Base-by-base conservation (phyloP, 2,797 vertebrate species). In the Apogon hyalosoma region DNA sequence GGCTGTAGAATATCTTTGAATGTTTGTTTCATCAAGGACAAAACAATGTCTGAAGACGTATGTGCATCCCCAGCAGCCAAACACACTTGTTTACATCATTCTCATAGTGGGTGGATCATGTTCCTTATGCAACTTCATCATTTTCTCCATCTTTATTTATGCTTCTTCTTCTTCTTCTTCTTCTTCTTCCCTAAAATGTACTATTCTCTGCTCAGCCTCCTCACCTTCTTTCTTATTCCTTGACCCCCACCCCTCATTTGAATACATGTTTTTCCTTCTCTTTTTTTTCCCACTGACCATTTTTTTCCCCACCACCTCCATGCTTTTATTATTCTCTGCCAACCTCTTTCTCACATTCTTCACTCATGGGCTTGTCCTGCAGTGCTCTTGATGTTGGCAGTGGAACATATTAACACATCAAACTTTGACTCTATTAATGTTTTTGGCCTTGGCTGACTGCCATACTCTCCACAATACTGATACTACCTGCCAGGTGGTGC, bases 321-420 rank as follows among this genome's bases (percentile, higher is more conserved):
- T 59, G 57, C 11, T 69, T 48, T 46, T 50, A 10, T 50, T 49
- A 52, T 45, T 43, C 52, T 54, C 40, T 65, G 41, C 59, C 46
- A 68, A 36, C 39, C 13, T 45, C 58, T 41, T 31, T 11, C 28
- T 40, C 38, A 48, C 57, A 31, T 62, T 78, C 69, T 64, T 24
- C 46, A 56, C 47, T 68, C 80, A 66, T 43, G 38, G 69, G 59
- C 61, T 67, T 55, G 39, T 56, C 57, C 69, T 38, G 46, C 69
- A 63, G 60, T 68, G 54, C 54, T 82, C 60, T 86, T 75, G 76
- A 79, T 83, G 81, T 76, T 85, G 77, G 67, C 72, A 67, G 65
- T 54, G 50, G 77, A 61, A 56, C 71, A 70, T 77, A 85, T 84
- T 79, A 79, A 80, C 75, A 86, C 75, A 85, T 87, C 73, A 85